These are phyloP conservation scores for Formica selysi DNA, from an alignment of 1,140 invertebrate genomes.

Conservation along the genomic window DNA sequence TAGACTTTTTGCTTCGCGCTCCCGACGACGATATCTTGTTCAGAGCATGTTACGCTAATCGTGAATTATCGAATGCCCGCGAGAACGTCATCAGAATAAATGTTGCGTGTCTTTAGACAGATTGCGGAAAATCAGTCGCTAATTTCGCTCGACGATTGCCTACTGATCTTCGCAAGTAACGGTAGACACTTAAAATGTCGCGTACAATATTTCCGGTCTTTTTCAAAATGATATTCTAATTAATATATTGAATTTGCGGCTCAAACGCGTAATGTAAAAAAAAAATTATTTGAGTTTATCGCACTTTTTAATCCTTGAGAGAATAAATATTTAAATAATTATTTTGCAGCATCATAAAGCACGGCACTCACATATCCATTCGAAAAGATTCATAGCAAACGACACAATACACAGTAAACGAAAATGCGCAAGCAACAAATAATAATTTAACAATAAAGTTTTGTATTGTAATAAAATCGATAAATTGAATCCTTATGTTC, in stretches of 20 bases:
- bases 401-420: background rate
- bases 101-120: constrained; percentile 30
- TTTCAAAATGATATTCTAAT: background rate
- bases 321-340: background rate
- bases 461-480: background rate
- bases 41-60: constrained; percentile 62
- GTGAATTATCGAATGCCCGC: constrained; percentile 60
- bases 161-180: background rate
- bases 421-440: background rate
- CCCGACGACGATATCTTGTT: constrained; percentile 60
- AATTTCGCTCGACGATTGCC: background rate
- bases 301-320: background rate
- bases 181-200: too few species aligned
- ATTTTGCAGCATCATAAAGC: too few species aligned
- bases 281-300: background rate
- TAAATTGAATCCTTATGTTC: background rate
- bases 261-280: background rate
- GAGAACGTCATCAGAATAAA: constrained; percentile 6
- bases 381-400: background rate
- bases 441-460: background rate
- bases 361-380: too few species aligned
- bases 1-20: constrained; percentile 55
- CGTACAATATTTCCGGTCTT: background rate
- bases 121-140: constrained; percentile 21
- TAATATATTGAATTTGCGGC: background rate